A percentile compares a stretch with the other conserved stretches of the same genome.
These are phyloP conservation scores for Bombus impatiens DNA, from an alignment of 1,140 invertebrate genomes.

Conservation along the genomic window DNA sequence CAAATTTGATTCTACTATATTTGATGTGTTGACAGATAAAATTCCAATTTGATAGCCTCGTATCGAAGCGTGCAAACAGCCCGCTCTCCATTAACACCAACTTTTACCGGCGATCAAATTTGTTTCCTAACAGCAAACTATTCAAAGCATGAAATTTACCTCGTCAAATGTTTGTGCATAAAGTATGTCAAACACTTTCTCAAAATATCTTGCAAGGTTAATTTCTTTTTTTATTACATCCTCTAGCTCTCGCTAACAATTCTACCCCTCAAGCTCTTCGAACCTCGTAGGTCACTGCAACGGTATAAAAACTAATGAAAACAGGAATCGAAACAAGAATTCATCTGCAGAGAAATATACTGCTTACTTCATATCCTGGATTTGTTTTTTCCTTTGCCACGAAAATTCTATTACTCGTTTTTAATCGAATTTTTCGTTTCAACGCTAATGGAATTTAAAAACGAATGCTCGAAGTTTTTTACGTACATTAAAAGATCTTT, in stretches of 20 bases:
- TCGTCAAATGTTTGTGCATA: background rate
- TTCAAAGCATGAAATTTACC: background rate
- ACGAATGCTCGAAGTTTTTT: background rate
- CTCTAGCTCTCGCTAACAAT: background rate
- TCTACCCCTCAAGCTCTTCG: background rate
- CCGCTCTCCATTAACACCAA: background rate
- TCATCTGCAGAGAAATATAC: background rate
- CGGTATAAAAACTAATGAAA: background rate
- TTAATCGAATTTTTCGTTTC: background rate
- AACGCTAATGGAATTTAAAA: background rate
- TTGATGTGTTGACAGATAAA: background rate
- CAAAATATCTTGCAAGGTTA: background rate
- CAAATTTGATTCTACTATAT: background rate
- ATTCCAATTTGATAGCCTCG: background rate
- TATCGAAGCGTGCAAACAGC: background rate
- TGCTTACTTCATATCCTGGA: background rate
- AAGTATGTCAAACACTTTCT: background rate
- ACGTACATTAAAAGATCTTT: too few relatives aligned
- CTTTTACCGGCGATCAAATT: background rate
- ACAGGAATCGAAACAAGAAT: background rate
- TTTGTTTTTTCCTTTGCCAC: background rate
- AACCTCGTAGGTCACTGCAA: background rate
- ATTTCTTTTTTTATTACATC: background rate
- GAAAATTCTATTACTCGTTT: background rate
- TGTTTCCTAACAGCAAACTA: background rate